A percentile compares a stretch with the other conserved stretches of the same genome.
phyloP scores from a whole-genome alignment of 2,888 invertebrate genomes.

The Apomyelois bistriatella region DNA sequence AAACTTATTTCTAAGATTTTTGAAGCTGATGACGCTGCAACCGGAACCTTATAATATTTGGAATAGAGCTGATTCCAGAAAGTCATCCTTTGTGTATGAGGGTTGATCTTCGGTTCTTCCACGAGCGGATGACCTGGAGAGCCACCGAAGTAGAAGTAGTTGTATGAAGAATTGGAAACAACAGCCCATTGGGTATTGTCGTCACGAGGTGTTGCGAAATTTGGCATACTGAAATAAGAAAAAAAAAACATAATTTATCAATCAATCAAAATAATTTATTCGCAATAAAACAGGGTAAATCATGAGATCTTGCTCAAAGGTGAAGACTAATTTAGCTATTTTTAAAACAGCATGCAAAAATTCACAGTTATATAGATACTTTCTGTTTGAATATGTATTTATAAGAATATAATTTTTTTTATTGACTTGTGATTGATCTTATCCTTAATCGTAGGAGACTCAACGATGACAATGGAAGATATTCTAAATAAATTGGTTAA shows the following conservation, averaged over 20 bases:
- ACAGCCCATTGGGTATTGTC: constrained; percentile 29
- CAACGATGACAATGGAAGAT: too few relatives aligned
- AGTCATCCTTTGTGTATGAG: constrained; percentile 39
- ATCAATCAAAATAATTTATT: background rate
- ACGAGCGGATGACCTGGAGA: constrained; percentile 14
- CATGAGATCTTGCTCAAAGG: too few relatives aligned
- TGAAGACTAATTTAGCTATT: too few relatives aligned
- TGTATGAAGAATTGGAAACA: constrained; percentile 24
- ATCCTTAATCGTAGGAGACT: too few relatives aligned
- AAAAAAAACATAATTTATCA: background rate
- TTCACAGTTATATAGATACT: too few relatives aligned
- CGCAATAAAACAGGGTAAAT: too few relatives aligned
- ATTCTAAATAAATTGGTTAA: too few relatives aligned
- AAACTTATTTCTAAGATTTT: constrained; percentile 9
- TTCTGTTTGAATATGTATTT: too few relatives aligned
- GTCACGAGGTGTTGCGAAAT: background rate
- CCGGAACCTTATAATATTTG: constrained; percentile 40
- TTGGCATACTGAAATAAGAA: constrained; percentile 21
- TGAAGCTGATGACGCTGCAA: constrained; percentile 29
- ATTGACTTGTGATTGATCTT: too few relatives aligned
- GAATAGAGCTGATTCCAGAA: constrained; percentile 44
- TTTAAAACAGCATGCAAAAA: too few relatives aligned
- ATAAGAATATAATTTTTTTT: too few relatives aligned
- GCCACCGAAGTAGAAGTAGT: constrained; percentile 39
- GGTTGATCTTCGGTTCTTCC: constrained; percentile 35